Evolutionary conservation across 2,797 vertebrate genomes (phyloP).

Genomic region (Schizopygopsis malacanthus): DNA sequence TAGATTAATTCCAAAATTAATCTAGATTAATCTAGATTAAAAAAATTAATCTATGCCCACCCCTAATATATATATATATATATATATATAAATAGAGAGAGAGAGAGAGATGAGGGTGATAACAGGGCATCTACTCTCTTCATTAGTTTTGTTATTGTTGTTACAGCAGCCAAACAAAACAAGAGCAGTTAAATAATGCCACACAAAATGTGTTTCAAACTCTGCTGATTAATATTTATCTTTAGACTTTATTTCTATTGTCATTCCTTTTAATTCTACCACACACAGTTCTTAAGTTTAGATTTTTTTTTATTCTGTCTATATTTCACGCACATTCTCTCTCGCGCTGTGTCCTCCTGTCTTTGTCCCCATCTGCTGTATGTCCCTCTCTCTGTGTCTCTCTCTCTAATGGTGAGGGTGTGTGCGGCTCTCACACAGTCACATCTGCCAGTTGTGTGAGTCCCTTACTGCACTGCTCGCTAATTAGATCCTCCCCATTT

Average conservation of each 20-base stretch:
- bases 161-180: constrained; percentile 74
- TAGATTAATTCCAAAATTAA: too few species aligned
- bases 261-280: neutral
- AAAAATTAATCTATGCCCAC: too few species aligned
- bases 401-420: constrained; percentile 80
- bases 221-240: constrained; percentile 72
- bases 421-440: constrained; percentile 83
- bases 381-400: constrained; percentile 53
- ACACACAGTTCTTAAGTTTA: constrained; percentile 45
- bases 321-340: constrained; percentile 34
- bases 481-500: constrained; percentile 99
- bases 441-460: constrained; percentile 97
- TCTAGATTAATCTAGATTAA: too few species aligned
- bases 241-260: neutral
- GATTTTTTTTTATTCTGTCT: constrained; percentile 37
- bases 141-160: constrained; percentile 79
- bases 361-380: constrained; percentile 50
- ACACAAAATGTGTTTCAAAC: constrained; percentile 65
- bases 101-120: constrained; percentile 75
- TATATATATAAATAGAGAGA: too few species aligned
- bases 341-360: constrained; percentile 42
- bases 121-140: constrained; percentile 82
- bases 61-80: too few species aligned
- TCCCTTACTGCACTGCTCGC: constrained; percentile 96
- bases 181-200: constrained; percentile 79